A percentile compares a stretch with the other conserved stretches of the same genome.
Conservation (phyloP, 2,888 invertebrate species). For the Fragum whitleyi region DNA sequence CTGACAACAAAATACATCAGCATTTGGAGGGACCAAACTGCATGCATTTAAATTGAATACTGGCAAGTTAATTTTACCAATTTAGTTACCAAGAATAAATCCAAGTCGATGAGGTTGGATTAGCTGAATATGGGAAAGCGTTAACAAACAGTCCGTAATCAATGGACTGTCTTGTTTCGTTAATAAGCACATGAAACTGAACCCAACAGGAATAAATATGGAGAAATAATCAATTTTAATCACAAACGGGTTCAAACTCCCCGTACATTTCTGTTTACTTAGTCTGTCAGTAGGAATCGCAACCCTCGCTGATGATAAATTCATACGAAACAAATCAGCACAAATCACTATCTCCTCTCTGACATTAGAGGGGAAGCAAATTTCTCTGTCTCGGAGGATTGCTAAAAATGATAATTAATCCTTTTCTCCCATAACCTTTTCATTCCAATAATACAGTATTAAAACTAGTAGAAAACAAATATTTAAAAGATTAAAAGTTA, state of each 20-base stretch:
- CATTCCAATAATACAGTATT: not conserved
- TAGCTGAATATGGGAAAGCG: constrained; percentile 42
- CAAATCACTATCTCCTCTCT: constrained; percentile 55
- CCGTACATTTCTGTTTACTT: constrained; percentile 75
- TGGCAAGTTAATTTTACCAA: too few relatives aligned
- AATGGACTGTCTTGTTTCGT: constrained; percentile 70
- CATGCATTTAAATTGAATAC: too few relatives aligned
- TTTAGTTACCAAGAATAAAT: too few relatives aligned
- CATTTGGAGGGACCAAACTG: too few relatives aligned
- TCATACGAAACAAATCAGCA: constrained; percentile 59
- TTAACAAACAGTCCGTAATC: constrained; percentile 70
- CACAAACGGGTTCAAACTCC: constrained; percentile 75
- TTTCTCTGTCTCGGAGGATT: constrained; percentile 49
- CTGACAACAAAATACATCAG: too few relatives aligned
- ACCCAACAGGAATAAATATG: constrained; percentile 72
- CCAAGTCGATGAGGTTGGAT: constrained; percentile 69
- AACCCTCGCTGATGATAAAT: constrained; percentile 61
- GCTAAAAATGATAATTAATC: constrained; percentile 43
- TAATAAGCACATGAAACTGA: constrained; percentile 69
- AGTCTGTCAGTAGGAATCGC: constrained; percentile 56
- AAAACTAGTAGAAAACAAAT: not conserved
- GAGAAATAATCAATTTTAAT: constrained; percentile 79
- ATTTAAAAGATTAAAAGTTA: too few relatives aligned
- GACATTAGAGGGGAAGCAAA: constrained; percentile 62
- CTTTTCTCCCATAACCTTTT: constrained; percentile 3